Evolutionary conservation across 2,113 vertebrate genomes (phyloP), one percentile per base, ranked within the genome.

Genomic region (Ginglymostoma cirratum): DNA sequence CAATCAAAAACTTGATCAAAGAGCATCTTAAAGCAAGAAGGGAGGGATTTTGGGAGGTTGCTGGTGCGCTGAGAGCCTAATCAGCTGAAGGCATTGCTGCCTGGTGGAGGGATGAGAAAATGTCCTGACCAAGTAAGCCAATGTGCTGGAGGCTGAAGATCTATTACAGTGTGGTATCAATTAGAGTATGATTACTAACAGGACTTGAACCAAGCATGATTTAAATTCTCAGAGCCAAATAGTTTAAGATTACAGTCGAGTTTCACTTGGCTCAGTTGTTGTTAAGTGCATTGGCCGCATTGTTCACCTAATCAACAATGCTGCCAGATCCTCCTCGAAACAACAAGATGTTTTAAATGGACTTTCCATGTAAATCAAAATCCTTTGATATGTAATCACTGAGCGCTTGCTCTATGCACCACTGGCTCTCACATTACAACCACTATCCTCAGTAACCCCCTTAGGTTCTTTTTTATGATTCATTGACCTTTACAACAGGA

Each of bases 401-500:
- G 85, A 52, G 23, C 30, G 2, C 10, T 87, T 87, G 42, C 85
- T 19, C 42, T 52, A 8, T 8, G 24, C 6, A 52, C 48, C 23
- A 14, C 23, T 14, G 42, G 48, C 27, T 52, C 23, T 83, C 38
- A 24, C 21, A 45, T 52, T 52, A 48, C 10, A 48, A 23, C 24
- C 42, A 87, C 45, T 87, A 52, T 87, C 85, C 48, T 87, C 7
- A 27, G 85, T 24, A 87, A 87, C 24, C 45, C 78, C 10, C 8
- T 27, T 52, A 2, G 2, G 24, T 86, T 86, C 21, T 10, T 24
- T 24, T 87, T 87, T 23, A 45, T 87, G 85, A 52, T 27, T 87
- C 85, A 87, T 52, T 87, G 80, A 83, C 38, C 80, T 83, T 83
- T 83, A 45, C 21, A 87, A 87, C 85, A 87, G 45, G 85, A 87